Base-by-base conservation (phyloP, 1,140 invertebrate genomes). In the Elysia chlorotica region DNA sequence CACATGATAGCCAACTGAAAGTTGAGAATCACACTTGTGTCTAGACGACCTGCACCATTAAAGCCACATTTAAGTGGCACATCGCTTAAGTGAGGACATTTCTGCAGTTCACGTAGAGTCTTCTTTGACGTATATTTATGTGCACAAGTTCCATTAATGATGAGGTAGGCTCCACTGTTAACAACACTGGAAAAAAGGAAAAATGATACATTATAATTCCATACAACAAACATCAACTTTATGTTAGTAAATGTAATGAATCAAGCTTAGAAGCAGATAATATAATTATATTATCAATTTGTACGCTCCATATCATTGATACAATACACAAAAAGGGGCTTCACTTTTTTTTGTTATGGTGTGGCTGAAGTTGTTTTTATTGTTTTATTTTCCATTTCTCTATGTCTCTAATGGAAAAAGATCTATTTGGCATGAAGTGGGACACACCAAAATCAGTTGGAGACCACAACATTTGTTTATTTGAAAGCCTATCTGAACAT, bases 101-200 rank as follows among this genome's bases (percentile, higher is more conserved):
- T 86, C 19, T 81, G 78, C 63, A 85, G 80, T 30, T 82, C 81
- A 14, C 79, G 79, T 56, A 88, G 71, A 19, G 84, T 88, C 19
- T 74, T 78, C 6, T 74, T 76, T 0, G 81, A 80, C 1, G 79
- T 71, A 48, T 85, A 85, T 63, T 85, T 78, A 74, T 88, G 86
- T 23, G 84, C 87, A 79, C 88, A 88, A 10, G 88, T 88, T 37
- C 88, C 88, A 76, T 88, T 88, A 33, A 88, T 85, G 53, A 88
- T 88, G 6, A 86, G 78, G 74, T 87, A 88, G 14, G 87, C 86
- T 54, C 88, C 88, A 73, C 87, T 87, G 72, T 87, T 87, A 25
- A 88, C 87, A 74, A 88, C 83, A 71, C 87, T 88, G 25, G n/a
- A 23, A 53, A 28, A 62, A 5, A 62, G 5, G 35, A 28, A 62